Evolutionary conservation across 35 echinoderm and acorn worm species (phyloP), one percentile per base, ranked within the genome.

Genomic region (Strongylocentrotus purpuratus): DNA sequence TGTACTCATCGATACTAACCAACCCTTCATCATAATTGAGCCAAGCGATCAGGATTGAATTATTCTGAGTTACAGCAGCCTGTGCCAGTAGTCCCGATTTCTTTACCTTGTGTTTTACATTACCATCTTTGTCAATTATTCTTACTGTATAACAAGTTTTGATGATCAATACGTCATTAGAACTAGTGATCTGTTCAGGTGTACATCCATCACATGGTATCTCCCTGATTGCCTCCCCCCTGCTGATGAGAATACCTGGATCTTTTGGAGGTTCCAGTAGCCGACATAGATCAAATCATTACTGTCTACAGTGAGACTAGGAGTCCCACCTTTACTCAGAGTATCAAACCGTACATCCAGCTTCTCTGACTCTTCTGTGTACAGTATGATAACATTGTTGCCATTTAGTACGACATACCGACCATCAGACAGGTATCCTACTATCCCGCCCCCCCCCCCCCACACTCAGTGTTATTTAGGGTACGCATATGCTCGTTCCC

Each of bases 161-260:
- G 13, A 88, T 15, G 10, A 88, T 46, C 7, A 88, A 33, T 18
- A 11, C 11, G 33, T 88, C 45, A 46, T 35, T 6, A 46, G 10
- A 88, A 46, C 10, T 46, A 33, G 15, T 35, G 87, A 88, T 88
- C 33, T 88, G 87, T n/a, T 1, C 0, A 33, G 86, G 86, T 88
- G 32, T 31, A 88, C 4, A 88, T 2, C 45, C 87, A 88, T 88
- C 87, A 18, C 87, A 88, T 35, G 87, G 32, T 41, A 88, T 88
- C 87, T 88, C 87, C 31, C 87, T 88, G 87, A 88, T 20, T 1
- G 87, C 87, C 32, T 88, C 33, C 87, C 87, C 32, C 87, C 87
- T 46, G 87, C 15, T 88, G 87, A 31, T 88, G 32, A 46, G 87
- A 88, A 88, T 88, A 88, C 87, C 87, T 88, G 87, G 87, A 88